phyloP scores from a whole-genome alignment of 2,888 invertebrate species.

The Lumbricus terrestris region DNA sequence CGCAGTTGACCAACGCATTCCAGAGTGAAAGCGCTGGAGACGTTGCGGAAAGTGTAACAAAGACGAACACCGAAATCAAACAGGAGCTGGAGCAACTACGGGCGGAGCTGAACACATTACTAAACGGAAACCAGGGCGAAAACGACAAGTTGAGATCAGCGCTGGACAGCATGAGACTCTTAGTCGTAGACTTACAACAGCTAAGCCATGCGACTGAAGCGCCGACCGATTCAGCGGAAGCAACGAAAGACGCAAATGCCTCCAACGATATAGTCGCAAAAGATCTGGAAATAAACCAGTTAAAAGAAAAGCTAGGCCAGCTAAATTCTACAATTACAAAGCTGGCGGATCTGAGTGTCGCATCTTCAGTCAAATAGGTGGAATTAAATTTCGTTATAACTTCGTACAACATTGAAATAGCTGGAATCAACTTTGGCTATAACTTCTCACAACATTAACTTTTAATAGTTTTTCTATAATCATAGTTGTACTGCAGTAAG shows the following conservation, averaged over 20 bases:
- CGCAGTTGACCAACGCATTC: conserved; percentile 18
- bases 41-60: conserved; percentile 4
- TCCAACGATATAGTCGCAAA: not conserved
- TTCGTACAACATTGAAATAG: too few relatives aligned
- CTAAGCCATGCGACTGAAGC: not conserved
- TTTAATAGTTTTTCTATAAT: not conserved
- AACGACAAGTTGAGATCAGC: not conserved
- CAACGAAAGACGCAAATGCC: not conserved
- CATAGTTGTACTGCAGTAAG: not conserved
- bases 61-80: conserved; percentile 22
- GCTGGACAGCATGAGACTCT: not conserved
- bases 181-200: not conserved
- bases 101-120: not conserved
- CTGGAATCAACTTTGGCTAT: too few relatives aligned
- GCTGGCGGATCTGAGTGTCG: not conserved
- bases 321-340: not conserved
- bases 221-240: not conserved
- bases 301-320: not conserved
- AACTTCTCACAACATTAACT: not conserved
- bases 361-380: not conserved
- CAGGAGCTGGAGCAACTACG: conserved; percentile 19
- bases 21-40: conserved; percentile 12
- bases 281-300: not conserved
- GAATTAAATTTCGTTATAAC: too few relatives aligned
- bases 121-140: not conserved